A percentile compares a stretch with the other conserved stretches of the same genome.
These are phyloP conservation scores for Serinus canaria DNA, from an alignment of 2,113 vertebrate species.

Conservation along the genomic window DNA sequence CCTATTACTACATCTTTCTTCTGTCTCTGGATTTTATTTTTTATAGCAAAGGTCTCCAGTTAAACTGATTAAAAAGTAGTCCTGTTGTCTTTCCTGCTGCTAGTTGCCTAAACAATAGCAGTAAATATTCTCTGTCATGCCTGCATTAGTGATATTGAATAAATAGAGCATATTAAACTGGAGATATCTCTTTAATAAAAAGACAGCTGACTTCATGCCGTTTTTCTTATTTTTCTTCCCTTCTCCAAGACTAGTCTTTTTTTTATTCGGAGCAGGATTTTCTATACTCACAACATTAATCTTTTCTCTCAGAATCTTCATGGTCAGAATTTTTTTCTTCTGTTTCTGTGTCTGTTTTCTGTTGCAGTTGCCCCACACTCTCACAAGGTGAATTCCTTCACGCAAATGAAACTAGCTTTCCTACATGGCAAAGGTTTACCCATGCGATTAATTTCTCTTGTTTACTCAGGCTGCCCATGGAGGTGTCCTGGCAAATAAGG, in stretches of 20 bases:
- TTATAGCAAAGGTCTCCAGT: neutral
- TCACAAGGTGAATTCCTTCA: constrained; percentile 39
- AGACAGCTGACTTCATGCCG: neutral
- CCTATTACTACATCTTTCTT: neutral
- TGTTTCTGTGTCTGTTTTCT: constrained; percentile 38
- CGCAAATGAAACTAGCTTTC: neutral
- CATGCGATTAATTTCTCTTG: neutral
- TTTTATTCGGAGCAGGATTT: constrained; percentile 4
- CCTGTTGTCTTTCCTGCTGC: neutral
- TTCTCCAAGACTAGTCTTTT: neutral
- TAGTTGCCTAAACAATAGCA: neutral
- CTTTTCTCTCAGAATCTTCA: neutral
- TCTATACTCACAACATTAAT: neutral
- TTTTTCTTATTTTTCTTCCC: neutral
- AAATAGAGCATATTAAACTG: neutral
- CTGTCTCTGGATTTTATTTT: neutral
- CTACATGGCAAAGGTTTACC: constrained; percentile 21
- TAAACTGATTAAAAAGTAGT: neutral
- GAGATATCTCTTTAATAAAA: neutral
- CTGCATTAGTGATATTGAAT: neutral
- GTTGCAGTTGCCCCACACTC: neutral
- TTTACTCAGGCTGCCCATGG: neutral
- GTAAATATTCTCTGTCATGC: neutral
- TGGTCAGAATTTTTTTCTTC: constrained; percentile 11
- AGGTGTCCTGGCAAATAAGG: constrained; percentile 31